phyloP scores from a whole-genome alignment of 2,797 vertebrate species.

The Notamacropus eugenii region DNA sequence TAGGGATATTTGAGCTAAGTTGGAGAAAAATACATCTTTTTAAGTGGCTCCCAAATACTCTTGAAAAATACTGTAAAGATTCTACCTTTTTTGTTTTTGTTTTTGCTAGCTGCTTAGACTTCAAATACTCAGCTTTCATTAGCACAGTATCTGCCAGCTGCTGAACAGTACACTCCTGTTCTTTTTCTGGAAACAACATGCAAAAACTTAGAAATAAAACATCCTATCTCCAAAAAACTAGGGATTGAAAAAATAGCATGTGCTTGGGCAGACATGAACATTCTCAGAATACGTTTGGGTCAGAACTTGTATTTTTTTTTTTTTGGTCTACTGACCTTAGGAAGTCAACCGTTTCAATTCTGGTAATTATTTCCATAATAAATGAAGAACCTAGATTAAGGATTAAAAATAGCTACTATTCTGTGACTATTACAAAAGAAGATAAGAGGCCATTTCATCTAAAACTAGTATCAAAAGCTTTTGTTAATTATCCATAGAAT shows the following conservation, averaged over 20 bases:
- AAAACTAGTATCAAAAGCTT: neutral
- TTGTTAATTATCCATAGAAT: neutral
- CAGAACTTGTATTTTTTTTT: constrained; percentile 9
- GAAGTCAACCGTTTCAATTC: neutral
- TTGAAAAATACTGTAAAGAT: neutral
- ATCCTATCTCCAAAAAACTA: neutral
- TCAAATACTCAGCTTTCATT: constrained; percentile 14
- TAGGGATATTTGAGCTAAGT: constrained; percentile 23
- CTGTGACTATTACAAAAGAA: neutral
- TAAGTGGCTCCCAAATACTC: neutral
- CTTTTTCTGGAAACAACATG: constrained; percentile 33
- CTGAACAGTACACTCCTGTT: constrained; percentile 14
- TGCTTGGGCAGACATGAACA: neutral
- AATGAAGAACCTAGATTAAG: neutral
- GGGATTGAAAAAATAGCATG: neutral
- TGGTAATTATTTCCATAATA: neutral
- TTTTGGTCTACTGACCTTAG: constrained; percentile 30
- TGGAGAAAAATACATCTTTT: constrained; percentile 1
- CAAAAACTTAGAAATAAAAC: constrained; percentile 9
- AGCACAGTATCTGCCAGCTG: constrained; percentile 10
- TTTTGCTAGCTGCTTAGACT: constrained; percentile 32
- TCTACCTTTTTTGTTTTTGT: constrained; percentile 7
- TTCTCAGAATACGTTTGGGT: constrained; percentile 12
- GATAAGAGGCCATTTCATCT: neutral
- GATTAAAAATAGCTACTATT: neutral